Evolutionary conservation across 2,797 vertebrate species (phyloP), one percentile per base, ranked within the genome.

Genomic region (Anabacerthia variegaticeps): DNA sequence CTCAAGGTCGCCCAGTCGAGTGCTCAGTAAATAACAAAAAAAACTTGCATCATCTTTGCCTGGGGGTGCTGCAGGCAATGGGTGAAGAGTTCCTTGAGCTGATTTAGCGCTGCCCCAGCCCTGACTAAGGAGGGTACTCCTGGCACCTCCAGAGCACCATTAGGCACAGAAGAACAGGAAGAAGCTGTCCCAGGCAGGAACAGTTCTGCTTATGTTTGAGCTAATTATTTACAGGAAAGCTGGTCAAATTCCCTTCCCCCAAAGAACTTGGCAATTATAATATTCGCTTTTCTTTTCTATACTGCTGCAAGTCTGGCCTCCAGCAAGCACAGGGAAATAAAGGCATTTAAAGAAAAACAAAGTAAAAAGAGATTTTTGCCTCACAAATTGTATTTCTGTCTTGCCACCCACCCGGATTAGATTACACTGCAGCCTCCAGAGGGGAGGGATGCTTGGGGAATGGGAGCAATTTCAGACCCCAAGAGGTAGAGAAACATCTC

Each of bases 401-500:
- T 72, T 89, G 54, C 68, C 51, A 72, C 39, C 73, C 80, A 81
- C 12, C 20, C 2, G 2, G 79, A 34, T 90, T 86, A 71, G 41
- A 49, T 88, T 89, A 85, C 74, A 46, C n/a, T 81, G 74, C 55
- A 76, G 41, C 37, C 69, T 75, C 92, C 78, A 87, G 67, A 56
- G 65, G 65, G 63, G 59, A 91, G 55, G 21, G 71, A 80, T 52
- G 32, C 56, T 2, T 56, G 48, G 75, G 61, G 81, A 95, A 72
- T 62, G 39, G 76, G 77, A 92, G 71, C 63, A 63, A 55, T 88
- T 92, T 91, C 55, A 71, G 88, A 81, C n/a, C 88, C 85, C 71
- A 48, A 88, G 88, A 75, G 73, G 77, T 1, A 72, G 14, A 82
- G 95, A 88, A 91, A 86, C 63, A 76, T 78, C 95, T 91, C 24